These are phyloP conservation scores for Tympanoctomys barrerae DNA, from an alignment of 2,797 vertebrate genomes.

Conservation along the genomic window DNA sequence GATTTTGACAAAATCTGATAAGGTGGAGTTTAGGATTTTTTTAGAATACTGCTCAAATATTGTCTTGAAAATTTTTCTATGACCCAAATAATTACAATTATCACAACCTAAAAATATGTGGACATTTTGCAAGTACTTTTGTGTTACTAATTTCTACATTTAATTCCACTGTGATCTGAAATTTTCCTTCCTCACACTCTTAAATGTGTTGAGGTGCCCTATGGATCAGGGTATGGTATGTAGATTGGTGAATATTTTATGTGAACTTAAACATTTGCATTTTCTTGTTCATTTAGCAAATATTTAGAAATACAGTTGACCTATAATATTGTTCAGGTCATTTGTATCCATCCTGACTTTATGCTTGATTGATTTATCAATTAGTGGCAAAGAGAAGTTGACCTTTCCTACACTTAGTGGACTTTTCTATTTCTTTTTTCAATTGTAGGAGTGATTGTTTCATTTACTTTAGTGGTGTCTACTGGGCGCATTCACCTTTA, in stretches of 20 bases:
- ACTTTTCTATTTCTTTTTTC: background rate
- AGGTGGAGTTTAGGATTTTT: background rate
- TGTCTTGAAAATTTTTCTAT: background rate
- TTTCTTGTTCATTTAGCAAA: background rate
- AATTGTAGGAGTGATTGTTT: background rate
- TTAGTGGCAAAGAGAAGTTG: background rate
- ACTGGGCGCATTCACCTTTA: background rate
- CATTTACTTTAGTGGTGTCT: background rate
- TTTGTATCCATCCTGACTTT: background rate
- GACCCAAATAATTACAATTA: background rate
- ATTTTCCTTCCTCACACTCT: background rate
- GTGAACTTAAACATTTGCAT: background rate
- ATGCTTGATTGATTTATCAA: background rate
- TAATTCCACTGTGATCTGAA: background rate
- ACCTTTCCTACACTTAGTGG: background rate
- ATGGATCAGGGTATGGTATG: background rate
- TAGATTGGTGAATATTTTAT: background rate
- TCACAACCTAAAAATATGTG: background rate
- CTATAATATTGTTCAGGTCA: background rate
- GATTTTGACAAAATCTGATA: background rate
- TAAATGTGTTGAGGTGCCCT: background rate
- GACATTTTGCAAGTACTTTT: background rate
- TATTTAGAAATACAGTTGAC: background rate
- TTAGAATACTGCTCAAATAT: background rate
- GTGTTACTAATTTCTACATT: background rate